phyloP scores from a whole-genome alignment of 2,888 invertebrate genomes.

The Scaptomyza reducta region DNA sequence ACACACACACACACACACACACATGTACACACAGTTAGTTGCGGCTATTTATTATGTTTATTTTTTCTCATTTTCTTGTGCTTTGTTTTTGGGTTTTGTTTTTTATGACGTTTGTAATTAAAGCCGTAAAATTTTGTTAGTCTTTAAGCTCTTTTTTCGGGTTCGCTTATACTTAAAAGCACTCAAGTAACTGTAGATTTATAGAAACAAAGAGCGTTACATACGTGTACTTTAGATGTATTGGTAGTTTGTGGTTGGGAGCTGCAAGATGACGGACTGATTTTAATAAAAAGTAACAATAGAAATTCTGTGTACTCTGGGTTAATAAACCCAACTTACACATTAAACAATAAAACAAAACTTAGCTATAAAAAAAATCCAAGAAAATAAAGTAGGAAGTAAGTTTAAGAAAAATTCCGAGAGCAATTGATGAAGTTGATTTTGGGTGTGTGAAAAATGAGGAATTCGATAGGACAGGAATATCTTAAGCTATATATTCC shows the following conservation, averaged over 20 bases:
- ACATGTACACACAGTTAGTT: slow-evolving; percentile 22
- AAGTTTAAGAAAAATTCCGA: not conserved
- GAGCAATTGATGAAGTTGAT: too few relatives aligned
- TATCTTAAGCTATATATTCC: too few relatives aligned
- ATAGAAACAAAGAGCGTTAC: slow-evolving; percentile 15
- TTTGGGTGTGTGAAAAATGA: too few relatives aligned
- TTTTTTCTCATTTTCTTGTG: slow-evolving; percentile 14
- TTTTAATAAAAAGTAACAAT: not conserved
- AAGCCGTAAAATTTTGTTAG: slow-evolving; percentile 59
- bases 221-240: not conserved
- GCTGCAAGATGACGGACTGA: not conserved
- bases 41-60: slow-evolving; percentile 34
- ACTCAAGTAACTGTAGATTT: slow-evolving; percentile 50
- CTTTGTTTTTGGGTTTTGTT: slow-evolving; percentile 19
- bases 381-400: not conserved
- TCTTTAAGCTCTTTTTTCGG: slow-evolving; percentile 43
- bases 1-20: slow-evolving; percentile 9
- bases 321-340: slow-evolving; percentile 29
- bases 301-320: not conserved
- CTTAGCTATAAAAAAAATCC: not conserved
- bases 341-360: not conserved
- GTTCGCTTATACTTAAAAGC: slow-evolving; percentile 40
- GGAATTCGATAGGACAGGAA: too few relatives aligned
- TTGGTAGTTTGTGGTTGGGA: slow-evolving; percentile 17
- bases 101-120: slow-evolving; percentile 62